Evolutionary conservation across 2,113 vertebrate species (phyloP).

Genomic region (Lagopus muta): DNA sequence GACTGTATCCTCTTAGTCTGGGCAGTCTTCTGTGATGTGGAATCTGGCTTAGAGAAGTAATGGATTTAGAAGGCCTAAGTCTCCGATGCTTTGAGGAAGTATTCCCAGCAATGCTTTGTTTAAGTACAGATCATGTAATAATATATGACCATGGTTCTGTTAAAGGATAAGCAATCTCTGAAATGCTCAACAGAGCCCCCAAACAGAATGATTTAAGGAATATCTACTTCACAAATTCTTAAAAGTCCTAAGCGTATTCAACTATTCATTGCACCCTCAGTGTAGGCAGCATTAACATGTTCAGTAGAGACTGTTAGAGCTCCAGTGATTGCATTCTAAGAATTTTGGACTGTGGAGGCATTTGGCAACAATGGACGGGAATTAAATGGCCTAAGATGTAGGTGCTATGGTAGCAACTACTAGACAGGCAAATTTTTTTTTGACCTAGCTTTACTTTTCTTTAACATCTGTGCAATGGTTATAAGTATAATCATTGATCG

Average conservation of each 20-base stretch:
- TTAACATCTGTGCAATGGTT: neutral
- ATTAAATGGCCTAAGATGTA: neutral
- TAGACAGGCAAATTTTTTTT: neutral
- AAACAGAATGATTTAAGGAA: neutral
- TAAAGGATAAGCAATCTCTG: neutral
- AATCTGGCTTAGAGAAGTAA: neutral
- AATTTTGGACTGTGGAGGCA: neutral
- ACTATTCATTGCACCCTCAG: neutral
- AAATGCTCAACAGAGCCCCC: neutral
- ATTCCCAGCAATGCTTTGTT: neutral
- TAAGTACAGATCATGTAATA: neutral
- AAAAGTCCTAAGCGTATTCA: neutral
- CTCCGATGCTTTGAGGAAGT: neutral
- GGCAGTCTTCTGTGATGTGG: neutral
- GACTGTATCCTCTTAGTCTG: neutral
- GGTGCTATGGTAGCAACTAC: neutral
- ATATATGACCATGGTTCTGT: neutral
- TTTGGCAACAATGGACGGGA: neutral
- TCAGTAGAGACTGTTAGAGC: neutral
- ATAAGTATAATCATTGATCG: neutral
- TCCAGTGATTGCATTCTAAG: neutral
- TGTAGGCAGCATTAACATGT: neutral
- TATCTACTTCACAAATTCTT: neutral
- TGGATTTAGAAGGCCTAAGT: neutral
- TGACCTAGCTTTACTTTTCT: no score